Percentiles rank a stretch among this genome's conserved stretches.
phyloP scores from a whole-genome alignment of 2,888 invertebrate species.

The Adineta ricciae region DNA sequence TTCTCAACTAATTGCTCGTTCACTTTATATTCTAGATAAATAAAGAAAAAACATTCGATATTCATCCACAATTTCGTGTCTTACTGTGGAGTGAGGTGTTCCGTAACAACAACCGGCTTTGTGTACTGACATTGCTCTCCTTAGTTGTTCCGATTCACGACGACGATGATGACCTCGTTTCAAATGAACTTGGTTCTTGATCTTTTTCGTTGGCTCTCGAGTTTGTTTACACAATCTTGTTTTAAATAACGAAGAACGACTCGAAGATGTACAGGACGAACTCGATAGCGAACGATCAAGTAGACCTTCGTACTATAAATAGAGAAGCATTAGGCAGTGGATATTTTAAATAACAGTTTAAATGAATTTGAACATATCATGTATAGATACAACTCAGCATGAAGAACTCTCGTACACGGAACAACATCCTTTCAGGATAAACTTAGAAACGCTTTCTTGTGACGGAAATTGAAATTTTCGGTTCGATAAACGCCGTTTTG shows the following conservation, averaged over 20 bases:
- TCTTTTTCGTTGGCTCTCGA: too few species aligned
- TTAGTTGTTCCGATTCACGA: conserved; percentile 87
- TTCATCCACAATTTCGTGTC: too few species aligned
- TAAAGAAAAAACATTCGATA: too few species aligned
- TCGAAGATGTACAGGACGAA: not conserved
- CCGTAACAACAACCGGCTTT: conserved; percentile 91
- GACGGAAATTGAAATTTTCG: not conserved
- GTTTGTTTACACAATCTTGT: too few species aligned
- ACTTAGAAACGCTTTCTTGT: too few species aligned
- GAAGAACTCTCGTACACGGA: too few species aligned
- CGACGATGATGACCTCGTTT: conserved; percentile 88
- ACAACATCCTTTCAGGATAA: too few species aligned
- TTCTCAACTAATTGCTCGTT: conserved; percentile 44
- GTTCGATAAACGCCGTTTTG: too few species aligned
- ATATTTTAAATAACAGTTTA: too few species aligned
- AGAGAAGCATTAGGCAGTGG: too few species aligned
- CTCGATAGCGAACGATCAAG: not conserved
- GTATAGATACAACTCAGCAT: too few species aligned
- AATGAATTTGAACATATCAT: too few species aligned
- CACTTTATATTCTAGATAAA: conserved; percentile 73
- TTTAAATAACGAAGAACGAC: not conserved
- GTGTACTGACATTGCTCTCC: conserved; percentile 97
- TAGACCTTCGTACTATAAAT: not conserved
- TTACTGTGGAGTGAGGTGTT: conserved; percentile 82
- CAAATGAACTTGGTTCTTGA: conserved; percentile 76